Evolutionary conservation across 2,113 vertebrate genomes (phyloP).

Genomic region (Apteryx owenii): DNA sequence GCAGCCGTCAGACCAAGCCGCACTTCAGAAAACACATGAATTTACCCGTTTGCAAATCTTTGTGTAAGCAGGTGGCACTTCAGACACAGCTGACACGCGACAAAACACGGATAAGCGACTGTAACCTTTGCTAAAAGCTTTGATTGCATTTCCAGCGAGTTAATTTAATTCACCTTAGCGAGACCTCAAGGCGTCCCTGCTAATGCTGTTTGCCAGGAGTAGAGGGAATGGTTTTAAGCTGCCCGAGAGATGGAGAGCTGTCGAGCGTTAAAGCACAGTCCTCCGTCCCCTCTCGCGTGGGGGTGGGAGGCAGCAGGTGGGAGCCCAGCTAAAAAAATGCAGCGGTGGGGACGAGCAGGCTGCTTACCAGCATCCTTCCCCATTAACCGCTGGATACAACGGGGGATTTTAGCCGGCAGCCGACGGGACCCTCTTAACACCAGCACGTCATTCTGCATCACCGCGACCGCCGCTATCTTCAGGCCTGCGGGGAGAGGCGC

Average conservation of each 20-base stretch:
- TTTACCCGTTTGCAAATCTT: background rate
- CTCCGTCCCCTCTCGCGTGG: too few species aligned
- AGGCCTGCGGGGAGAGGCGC: constrained; percentile 62
- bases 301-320: background rate
- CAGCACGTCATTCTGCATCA: constrained; percentile 71
- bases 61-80: background rate
- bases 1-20: background rate
- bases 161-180: background rate
- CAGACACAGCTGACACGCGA: background rate
- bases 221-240: background rate
- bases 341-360: rapidly evolving
- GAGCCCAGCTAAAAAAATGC: background rate
- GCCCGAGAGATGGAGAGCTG: background rate
- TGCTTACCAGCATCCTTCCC: background rate
- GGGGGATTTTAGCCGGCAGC: background rate
- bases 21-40: background rate
- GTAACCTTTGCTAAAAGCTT: background rate
- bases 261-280: too few species aligned
- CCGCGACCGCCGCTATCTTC: constrained; percentile 69
- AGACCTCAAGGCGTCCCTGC: background rate
- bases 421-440: background rate
- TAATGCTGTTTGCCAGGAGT: background rate
- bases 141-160: background rate
- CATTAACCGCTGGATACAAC: background rate
- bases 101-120: background rate